These are phyloP conservation scores for Antigone vipio DNA, from an alignment of 2,113 vertebrate genomes.

Conservation along the genomic window DNA sequence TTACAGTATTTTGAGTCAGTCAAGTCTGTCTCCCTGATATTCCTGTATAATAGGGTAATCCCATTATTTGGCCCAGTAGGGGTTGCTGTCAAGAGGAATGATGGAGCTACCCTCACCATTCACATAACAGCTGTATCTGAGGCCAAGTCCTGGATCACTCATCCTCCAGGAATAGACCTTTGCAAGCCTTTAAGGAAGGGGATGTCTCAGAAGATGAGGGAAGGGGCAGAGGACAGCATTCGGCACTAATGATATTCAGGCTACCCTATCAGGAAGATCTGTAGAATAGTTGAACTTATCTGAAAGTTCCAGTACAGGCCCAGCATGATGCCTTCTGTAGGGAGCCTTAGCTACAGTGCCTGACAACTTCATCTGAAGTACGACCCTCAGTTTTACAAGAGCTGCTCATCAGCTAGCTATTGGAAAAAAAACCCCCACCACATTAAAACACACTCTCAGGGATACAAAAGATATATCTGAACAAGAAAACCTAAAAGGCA, in stretches of 20 bases:
- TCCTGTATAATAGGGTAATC: not conserved
- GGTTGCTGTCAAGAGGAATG: not conserved
- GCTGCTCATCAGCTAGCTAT: not conserved
- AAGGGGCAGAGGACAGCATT: not conserved
- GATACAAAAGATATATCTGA: not conserved
- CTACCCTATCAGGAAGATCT: not conserved
- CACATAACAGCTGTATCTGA: not conserved
- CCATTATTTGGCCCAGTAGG: not conserved
- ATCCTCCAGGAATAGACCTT: not conserved
- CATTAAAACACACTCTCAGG: not conserved
- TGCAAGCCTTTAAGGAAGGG: not conserved
- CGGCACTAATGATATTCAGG: not conserved
- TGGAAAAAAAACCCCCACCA: not conserved
- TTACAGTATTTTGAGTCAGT: not conserved
- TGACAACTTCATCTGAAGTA: not conserved
- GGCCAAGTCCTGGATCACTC: not conserved
- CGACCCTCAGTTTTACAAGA: not conserved
- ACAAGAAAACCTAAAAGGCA: not conserved
- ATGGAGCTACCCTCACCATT: not conserved
- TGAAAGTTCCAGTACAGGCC: not conserved
- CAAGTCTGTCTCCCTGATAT: not conserved
- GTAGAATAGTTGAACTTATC: not conserved
- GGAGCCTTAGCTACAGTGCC: not conserved
- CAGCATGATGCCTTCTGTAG: accelerated
- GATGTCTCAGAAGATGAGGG: not conserved